Evolutionary conservation across 2,113 vertebrate genomes (phyloP).

Genomic region (Sander lucioperca): DNA sequence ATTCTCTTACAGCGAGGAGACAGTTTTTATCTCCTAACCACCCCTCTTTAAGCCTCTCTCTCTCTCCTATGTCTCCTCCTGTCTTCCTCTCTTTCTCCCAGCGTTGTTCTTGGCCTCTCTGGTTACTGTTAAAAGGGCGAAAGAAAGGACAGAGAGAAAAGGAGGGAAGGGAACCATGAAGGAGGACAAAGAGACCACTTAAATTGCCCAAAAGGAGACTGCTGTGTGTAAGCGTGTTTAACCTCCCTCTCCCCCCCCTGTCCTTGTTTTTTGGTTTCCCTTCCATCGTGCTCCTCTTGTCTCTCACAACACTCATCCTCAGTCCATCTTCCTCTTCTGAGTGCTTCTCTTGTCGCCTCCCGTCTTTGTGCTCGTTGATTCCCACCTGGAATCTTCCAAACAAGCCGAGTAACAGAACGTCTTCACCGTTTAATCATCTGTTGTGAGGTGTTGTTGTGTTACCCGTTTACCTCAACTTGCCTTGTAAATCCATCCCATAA

Average conservation of each 20-base stretch:
- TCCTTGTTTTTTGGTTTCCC: not conserved
- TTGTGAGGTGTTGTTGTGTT: not conserved
- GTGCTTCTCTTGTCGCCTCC: not conserved
- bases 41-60: conserved; percentile 57
- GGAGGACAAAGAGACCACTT: conserved; percentile 76
- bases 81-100: conserved; percentile 58
- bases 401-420: not conserved
- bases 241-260: not conserved
- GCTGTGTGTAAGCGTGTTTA: conserved; percentile 64
- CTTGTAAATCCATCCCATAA: not conserved
- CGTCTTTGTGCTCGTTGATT: not conserved
- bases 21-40: conserved; percentile 76
- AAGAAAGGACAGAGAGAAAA: conserved; percentile 66
- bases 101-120: conserved; percentile 71
- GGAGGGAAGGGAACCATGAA: conserved; percentile 68
- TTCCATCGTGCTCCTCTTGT: conserved; percentile 27
- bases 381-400: not conserved
- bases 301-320: conserved; percentile 34
- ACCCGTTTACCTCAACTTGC: not conserved
- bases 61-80: not conserved
- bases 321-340: conserved; percentile 28
- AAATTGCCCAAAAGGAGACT: conserved; percentile 66
- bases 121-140: conserved; percentile 78
- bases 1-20: conserved; percentile 80
- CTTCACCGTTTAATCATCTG: not conserved